phyloP scores from a whole-genome alignment of 92 coral and sea anemone genomes.

The Heteractis magnifica region DNA sequence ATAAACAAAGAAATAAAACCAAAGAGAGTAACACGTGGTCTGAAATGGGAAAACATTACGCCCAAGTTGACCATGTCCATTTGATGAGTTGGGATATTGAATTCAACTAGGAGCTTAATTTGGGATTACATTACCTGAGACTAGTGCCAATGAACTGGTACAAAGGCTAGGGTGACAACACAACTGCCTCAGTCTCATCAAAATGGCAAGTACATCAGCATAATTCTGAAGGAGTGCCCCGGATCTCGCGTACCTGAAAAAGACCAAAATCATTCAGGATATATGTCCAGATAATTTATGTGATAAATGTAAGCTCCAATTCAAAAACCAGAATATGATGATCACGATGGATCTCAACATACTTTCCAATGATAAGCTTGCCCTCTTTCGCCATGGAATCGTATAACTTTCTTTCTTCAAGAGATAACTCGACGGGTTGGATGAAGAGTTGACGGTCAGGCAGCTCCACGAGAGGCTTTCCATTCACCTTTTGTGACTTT shows the following conservation, averaged over 20 bases:
- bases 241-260: conserved; percentile 56
- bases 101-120: too few species aligned
- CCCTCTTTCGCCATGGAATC: conserved; percentile 84
- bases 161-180: conserved; percentile 86
- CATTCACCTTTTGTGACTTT: conserved; percentile 71
- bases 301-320: too few species aligned
- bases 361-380: conserved; percentile 73
- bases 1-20: too few species aligned
- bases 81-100: too few species aligned
- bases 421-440: conserved; percentile 75
- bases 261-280: background rate
- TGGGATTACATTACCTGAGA: conserved; percentile 12
- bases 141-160: conserved; percentile 39
- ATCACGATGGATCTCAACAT: background rate
- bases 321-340: too few species aligned
- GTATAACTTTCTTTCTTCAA: conserved; percentile 74
- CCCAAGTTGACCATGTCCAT: too few species aligned
- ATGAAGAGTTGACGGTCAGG: conserved; percentile 72
- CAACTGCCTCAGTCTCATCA: conserved; percentile 76
- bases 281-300: too few species aligned
- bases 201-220: conserved; percentile 76
- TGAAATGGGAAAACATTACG: too few species aligned
- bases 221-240: conserved; percentile 66
- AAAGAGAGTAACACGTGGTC: too few species aligned
- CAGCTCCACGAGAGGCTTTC: conserved; percentile 67